Percentiles rank a stretch among this genome's conserved stretches.
Conservation (phyloP, 2,888 invertebrate species). For the Platynereis dumerilii region DNA sequence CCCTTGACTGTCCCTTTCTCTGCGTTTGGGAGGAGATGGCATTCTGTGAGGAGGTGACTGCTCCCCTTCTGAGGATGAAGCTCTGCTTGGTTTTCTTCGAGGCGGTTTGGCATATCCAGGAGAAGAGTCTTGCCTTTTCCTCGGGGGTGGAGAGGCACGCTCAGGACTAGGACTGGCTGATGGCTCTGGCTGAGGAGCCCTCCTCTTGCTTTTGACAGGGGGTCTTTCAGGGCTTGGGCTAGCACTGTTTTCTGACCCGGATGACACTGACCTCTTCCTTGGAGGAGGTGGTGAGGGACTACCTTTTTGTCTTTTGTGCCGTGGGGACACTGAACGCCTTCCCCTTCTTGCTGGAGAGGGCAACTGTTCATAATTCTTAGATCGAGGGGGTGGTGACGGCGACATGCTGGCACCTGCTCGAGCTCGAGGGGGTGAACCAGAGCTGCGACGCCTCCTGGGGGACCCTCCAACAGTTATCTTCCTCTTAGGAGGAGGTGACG, state of each 20-base stretch:
- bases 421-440: constrained; percentile 1
- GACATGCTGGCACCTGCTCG: background rate
- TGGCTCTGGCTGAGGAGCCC: background rate
- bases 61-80: too few species aligned
- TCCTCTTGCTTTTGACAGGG: background rate
- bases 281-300: constrained; percentile 8
- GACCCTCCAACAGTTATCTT: background rate
- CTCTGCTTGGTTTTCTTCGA: background rate
- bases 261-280: background rate
- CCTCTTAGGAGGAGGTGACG: constrained; percentile 3
- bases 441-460: constrained; percentile 1
- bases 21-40: too few species aligned
- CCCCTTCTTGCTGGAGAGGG: background rate
- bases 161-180: background rate
- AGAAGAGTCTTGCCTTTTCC: background rate
- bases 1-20: too few species aligned
- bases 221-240: background rate
- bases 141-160: background rate
- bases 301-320: background rate
- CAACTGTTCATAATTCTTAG: background rate
- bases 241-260: constrained; percentile 3
- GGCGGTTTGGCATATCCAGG: background rate
- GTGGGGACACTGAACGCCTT: background rate
- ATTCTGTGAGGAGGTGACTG: too few species aligned
- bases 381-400: constrained; percentile 6